These are phyloP conservation scores for Ectropis crepuscularia DNA, from an alignment of 2,888 invertebrate species.

Conservation along the genomic window DNA sequence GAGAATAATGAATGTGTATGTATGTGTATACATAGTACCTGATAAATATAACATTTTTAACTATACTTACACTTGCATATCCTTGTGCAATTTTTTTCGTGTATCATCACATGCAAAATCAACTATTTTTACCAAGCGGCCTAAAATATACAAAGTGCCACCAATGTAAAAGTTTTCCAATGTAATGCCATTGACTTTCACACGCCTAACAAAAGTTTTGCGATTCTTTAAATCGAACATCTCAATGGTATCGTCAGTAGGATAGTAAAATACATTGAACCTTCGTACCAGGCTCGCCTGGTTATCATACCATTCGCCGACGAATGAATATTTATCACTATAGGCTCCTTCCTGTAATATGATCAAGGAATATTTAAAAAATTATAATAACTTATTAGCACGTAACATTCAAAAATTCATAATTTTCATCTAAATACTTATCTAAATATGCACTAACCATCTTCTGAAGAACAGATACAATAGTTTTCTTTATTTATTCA, in stretches of 20 bases:
- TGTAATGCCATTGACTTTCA: slow-evolving; percentile 87
- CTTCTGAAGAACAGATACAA: too few relatives aligned
- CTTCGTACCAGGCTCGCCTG: slow-evolving; percentile 89
- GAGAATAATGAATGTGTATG: too few relatives aligned
- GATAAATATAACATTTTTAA: too few relatives aligned
- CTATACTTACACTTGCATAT: slow-evolving; percentile 86
- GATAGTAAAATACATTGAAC: slow-evolving; percentile 91
- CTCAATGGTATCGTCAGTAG: slow-evolving; percentile 91
- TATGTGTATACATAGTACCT: too few relatives aligned
- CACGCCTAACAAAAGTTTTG: slow-evolving; percentile 88
- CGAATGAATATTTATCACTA: slow-evolving; percentile 85
- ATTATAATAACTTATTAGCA: too few relatives aligned
- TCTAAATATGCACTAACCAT: too few relatives aligned
- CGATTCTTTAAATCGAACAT: slow-evolving; percentile 88
- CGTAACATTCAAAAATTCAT: too few relatives aligned
- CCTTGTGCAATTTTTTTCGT: slow-evolving; percentile 85
- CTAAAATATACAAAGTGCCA: slow-evolving; percentile 89
- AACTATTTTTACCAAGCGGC: slow-evolving; percentile 89
- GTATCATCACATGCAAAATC: slow-evolving; percentile 90
- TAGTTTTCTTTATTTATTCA: too few relatives aligned
- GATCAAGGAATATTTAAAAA: not conserved
- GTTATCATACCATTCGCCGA: slow-evolving; percentile 95
- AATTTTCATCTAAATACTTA: too few relatives aligned
- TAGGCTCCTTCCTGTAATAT: slow-evolving; percentile 77
- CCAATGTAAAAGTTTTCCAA: slow-evolving; percentile 90